A percentile compares a stretch with the other conserved stretches of the same genome.
These are phyloP conservation scores for Puntigrus tetrazona DNA, from an alignment of 2,113 vertebrate species.

Conservation along the genomic window DNA sequence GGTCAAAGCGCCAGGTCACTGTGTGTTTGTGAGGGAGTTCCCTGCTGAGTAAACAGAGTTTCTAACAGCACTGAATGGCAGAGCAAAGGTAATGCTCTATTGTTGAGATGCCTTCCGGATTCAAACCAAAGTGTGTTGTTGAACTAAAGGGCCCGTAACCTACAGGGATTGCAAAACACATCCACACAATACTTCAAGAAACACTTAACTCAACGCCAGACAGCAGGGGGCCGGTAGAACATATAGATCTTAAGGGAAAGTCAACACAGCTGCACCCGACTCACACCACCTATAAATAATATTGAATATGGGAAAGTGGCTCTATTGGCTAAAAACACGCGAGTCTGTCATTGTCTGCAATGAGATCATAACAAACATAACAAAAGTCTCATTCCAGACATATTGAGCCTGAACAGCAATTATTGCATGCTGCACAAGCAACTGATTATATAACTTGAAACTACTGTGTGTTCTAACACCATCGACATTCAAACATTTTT, in stretches of 20 bases:
- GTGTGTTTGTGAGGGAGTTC: constrained; percentile 31
- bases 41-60: constrained; percentile 30
- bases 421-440: too few species aligned
- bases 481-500: too few species aligned
- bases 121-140: neutral
- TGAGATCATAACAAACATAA: constrained; percentile 18
- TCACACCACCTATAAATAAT: constrained; percentile 22
- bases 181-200: constrained; percentile 10
- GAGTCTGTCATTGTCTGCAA: constrained; percentile 13
- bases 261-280: constrained; percentile 45
- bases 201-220: neutral
- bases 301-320: constrained; percentile 20
- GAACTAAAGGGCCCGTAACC: neutral
- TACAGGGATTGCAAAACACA: constrained; percentile 8
- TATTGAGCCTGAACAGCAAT: neutral
- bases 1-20: constrained; percentile 8
- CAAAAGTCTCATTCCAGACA: neutral
- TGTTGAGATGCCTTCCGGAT: neutral
- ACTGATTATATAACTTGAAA: too few species aligned
- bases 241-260: neutral
- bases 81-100: neutral
- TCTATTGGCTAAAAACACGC: constrained; percentile 46
- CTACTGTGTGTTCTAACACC: too few species aligned
- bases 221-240: neutral
- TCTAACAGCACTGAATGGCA: constrained; percentile 1